Evolutionary conservation across 2,113 vertebrate genomes (phyloP).

Genomic region (Phalacrocorax carbo): DNA sequence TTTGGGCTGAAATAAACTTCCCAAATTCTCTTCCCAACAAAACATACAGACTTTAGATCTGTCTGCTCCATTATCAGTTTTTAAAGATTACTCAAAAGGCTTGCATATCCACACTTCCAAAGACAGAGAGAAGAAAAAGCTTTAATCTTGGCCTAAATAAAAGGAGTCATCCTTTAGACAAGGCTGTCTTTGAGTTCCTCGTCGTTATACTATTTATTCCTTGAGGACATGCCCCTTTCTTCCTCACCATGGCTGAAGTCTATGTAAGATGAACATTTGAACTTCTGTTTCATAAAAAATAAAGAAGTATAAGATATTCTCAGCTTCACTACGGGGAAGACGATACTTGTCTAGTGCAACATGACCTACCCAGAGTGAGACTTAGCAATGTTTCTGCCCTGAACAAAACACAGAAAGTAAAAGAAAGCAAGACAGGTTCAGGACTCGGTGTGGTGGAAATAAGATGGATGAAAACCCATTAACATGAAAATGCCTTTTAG

Average conservation of each 20-base stretch:
- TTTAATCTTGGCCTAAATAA: slow-evolving; percentile 29
- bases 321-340: slow-evolving; percentile 14
- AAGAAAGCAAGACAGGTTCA: background rate
- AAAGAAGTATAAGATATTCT: slow-evolving; percentile 45
- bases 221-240: slow-evolving; percentile 11
- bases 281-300: slow-evolving; percentile 56
- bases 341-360: slow-evolving; percentile 3
- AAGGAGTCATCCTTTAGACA: background rate
- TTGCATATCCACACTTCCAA: background rate
- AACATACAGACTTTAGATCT: background rate
- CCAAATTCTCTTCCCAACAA: background rate
- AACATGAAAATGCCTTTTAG: background rate
- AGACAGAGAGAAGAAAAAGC: background rate
- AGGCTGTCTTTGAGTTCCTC: slow-evolving; percentile 1
- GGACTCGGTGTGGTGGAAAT: background rate
- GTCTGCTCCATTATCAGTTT: background rate
- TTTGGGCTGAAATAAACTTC: background rate
- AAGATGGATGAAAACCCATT: background rate
- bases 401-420: slow-evolving; percentile 7
- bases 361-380: background rate
- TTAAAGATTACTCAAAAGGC: background rate
- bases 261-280: slow-evolving; percentile 19
- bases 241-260: background rate
- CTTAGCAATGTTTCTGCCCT: background rate
- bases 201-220: slow-evolving; percentile 16